These are phyloP conservation scores for Tipula helvola DNA, from an alignment of 2,888 invertebrate genomes.

Conservation along the genomic window DNA sequence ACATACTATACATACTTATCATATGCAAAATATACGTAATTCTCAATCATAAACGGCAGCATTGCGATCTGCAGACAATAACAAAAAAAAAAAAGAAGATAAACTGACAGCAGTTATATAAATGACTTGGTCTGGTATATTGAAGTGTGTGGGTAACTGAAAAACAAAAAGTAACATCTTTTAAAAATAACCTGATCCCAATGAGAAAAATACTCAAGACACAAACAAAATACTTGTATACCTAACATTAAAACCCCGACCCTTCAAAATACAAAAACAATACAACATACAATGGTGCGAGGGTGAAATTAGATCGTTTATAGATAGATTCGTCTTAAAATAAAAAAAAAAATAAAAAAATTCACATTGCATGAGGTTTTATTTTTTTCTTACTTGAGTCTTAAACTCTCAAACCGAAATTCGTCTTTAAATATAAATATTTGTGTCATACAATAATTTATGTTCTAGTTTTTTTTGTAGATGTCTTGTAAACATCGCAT, in stretches of 20 bases:
- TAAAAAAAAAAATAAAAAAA: neutral
- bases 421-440: neutral
- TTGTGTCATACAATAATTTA: neutral
- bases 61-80: neutral
- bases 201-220: neutral
- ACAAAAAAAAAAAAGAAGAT: neutral
- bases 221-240: neutral
- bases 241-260: neutral
- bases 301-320: neutral
- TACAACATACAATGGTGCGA: neutral
- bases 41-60: neutral
- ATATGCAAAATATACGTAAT: neutral
- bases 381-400: neutral
- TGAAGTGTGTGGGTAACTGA: neutral
- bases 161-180: neutral
- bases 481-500: neutral
- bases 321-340: neutral
- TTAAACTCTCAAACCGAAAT: neutral
- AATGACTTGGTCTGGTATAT: neutral
- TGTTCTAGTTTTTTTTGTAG: neutral
- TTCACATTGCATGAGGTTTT: neutral
- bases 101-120: neutral
- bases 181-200: neutral
- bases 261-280: neutral
- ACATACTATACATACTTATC: neutral